phyloP scores from a whole-genome alignment of 2,113 vertebrate genomes.

The Myanophis thanlyinensis region DNA sequence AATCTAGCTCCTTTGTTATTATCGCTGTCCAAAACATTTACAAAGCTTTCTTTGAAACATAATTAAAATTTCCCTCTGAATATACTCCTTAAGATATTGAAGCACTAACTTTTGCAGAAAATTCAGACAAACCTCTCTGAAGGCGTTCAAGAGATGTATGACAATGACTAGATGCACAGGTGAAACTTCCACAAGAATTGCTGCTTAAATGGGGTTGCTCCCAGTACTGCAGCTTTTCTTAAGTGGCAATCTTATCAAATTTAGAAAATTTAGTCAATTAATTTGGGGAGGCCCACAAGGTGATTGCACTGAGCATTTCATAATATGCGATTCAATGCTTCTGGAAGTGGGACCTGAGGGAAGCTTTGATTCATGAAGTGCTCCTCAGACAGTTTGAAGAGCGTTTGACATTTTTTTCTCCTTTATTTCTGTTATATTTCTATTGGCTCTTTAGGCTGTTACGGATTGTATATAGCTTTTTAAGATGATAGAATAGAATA shows the following conservation, averaged over 20 bases:
- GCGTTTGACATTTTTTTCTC: not conserved
- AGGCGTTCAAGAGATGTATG: not conserved
- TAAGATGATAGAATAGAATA: not conserved
- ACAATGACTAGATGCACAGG: not conserved
- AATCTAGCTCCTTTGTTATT: not conserved
- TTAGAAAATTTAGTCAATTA: not conserved
- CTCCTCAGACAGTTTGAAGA: not conserved
- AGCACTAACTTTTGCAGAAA: not conserved
- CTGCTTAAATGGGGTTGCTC: not conserved
- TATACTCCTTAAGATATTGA: not conserved
- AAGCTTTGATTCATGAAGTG: not conserved
- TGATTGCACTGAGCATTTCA: not conserved
- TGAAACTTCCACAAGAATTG: not conserved
- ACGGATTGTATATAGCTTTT: not conserved
- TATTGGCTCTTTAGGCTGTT: not conserved
- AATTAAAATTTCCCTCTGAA: not conserved
- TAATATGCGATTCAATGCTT: not conserved
- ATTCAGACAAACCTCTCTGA: not conserved
- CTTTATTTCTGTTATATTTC: not conserved
- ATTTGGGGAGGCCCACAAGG: not conserved
- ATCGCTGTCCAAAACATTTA: not conserved
- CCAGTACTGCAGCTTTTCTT: not conserved
- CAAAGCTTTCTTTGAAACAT: not conserved
- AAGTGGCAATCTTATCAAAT: not conserved
- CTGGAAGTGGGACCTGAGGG: not conserved